Conservation (phyloP, 1,140 invertebrate species). For the Phthorimaea operculella region DNA sequence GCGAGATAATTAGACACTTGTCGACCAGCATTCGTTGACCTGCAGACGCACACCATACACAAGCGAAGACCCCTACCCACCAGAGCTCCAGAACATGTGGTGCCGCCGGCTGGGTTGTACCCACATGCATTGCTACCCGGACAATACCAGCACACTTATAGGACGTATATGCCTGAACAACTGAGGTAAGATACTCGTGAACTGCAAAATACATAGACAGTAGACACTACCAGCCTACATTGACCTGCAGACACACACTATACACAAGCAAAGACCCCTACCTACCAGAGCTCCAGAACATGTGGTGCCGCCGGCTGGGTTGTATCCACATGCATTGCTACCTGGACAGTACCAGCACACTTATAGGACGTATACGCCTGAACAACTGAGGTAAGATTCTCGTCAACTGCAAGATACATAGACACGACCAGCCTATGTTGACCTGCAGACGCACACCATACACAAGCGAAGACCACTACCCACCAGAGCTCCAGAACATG, state of each 20-base stretch:
- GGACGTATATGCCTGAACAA: constrained; percentile 71
- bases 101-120: constrained; percentile 80
- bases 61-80: constrained; percentile 23
- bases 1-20: neutral
- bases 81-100: constrained; percentile 51
- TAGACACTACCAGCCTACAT: neutral
- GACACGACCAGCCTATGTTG: constrained; percentile 70
- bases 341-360: constrained; percentile 93
- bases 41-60: constrained; percentile 82
- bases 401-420: too few species aligned
- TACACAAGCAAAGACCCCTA: neutral
- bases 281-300: constrained; percentile 9
- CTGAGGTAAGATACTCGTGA: constrained; percentile 65
- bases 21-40: constrained; percentile 73
- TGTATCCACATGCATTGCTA: constrained; percentile 91
- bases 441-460: constrained; percentile 81
- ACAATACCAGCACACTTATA: constrained; percentile 91
- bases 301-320: constrained; percentile 76
- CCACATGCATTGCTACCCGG: constrained; percentile 92
- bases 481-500: constrained; percentile 32
- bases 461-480: constrained; percentile 57
- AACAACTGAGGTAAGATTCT: constrained; percentile 74
- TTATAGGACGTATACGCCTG: constrained; percentile 75
- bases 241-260: neutral
- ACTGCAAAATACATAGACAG: neutral